Evolutionary conservation across 2,113 vertebrate species (phyloP), one percentile per base, ranked within the genome.

Genomic region (Gadus macrocephalus): DNA sequence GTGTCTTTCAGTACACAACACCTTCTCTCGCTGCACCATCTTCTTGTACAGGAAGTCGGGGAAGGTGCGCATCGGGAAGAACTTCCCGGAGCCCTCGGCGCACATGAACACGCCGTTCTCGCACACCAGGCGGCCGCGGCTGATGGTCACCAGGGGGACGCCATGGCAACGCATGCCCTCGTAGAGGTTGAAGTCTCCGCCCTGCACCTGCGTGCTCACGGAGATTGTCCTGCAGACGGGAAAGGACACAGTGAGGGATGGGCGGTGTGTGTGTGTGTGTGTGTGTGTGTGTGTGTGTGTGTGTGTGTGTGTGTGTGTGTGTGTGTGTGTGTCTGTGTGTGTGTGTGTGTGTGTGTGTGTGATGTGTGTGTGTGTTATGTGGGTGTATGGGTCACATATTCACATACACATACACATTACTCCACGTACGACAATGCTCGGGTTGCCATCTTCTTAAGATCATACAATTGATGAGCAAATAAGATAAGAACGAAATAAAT

Each of bases 21-120:
- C 84, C 97, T 96, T 99, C 88, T 97, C 95, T 73, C 96, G 92
- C 89, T 99, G 97, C 65, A 99, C 95, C 91, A 99, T 94, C 85
- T 99, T 99, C 94, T 99, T 99, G 91, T 98, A 99, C 73, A 97
- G 94, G 53, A 92, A 91, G 80, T 99, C 97, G 0, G 97, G 95
- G 86, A 98, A 99, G 78, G 96, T 95, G 74, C 97, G 91, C 79
- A 99, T 91, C 0, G 95, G 96, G 83, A 93, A 97, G 88, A 96
- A 98, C 77, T 94, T 94, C 69, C 97, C 97, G 0, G 97, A 96
- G 64, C 97, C 97, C 85, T 98, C 95, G 0, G 97, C 95, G 0
- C 97, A 99, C 58, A 96, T 98, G 86, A 99, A 99, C 64, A 95
- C 94, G 0, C 92, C 97, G 0, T 97, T 97, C 89, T 99, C 97